Conservation (phyloP, 1,140 invertebrate genomes). For the Monochamus saltuarius region DNA sequence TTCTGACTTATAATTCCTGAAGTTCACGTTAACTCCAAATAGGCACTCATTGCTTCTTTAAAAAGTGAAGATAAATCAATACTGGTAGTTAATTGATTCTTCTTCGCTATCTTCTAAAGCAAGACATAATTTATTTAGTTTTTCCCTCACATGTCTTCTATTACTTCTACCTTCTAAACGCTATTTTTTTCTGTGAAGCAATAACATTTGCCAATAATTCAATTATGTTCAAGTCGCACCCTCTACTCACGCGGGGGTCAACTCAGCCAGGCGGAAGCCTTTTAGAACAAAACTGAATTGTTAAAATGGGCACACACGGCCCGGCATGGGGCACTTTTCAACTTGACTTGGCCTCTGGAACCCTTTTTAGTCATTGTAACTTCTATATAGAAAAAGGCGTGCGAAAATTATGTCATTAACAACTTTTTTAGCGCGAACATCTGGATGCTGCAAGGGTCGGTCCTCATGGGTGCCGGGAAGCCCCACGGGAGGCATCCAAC, state of each 20-base stretch:
- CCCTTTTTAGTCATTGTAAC: constrained; percentile 25
- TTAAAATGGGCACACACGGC: constrained; percentile 3
- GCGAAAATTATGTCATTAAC: constrained; percentile 30
- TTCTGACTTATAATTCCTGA: no score
- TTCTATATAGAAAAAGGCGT: constrained; percentile 27
- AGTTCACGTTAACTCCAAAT: no score
- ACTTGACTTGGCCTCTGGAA: constrained; percentile 19
- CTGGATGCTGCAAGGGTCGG: constrained; percentile 9
- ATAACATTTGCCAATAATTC: constrained; percentile 13
- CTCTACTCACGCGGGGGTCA: constrained; percentile 11
- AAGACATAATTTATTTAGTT: no score
- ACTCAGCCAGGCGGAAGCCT: neutral
- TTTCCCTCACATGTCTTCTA: neutral
- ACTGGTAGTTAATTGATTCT: no score
- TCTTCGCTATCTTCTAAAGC: no score
- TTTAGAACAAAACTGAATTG: constrained; percentile 23
- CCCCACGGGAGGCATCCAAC: constrained; percentile 29
- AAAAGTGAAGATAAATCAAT: no score
- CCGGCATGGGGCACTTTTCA: constrained; percentile 21
- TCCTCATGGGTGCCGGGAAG: neutral
- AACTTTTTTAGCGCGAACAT: constrained; percentile 24
- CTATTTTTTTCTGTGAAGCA: neutral
- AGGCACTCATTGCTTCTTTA: no score
- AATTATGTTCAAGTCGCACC: constrained; percentile 9
- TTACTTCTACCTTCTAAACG: neutral